Base-by-base conservation (phyloP, 2,888 invertebrate species). In the Tanytarsus gracilentus region DNA sequence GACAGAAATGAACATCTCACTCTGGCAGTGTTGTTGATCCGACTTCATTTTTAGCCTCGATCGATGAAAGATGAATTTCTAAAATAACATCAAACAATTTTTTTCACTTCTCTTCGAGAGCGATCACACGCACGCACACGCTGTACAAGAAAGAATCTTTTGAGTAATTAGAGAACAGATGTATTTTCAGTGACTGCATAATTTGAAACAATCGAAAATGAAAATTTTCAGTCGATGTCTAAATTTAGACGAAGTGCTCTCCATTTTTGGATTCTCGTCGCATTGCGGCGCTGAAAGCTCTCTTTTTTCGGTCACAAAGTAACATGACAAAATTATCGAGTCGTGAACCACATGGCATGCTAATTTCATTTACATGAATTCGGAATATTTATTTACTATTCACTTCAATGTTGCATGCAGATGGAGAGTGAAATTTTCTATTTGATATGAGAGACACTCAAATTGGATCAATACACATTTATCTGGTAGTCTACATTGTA, bases 41-140 rank as follows among this genome's bases (percentile, higher is more conserved):
- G n/a, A n/a, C n/a, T 44, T 44, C 44, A 44, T 23, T 44, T 44
- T 44, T 18, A 23, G 11, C n/a, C n/a, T 23, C 44, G 23, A 44
- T 52, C 36, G 55, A 56, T 56, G 55, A 56, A 36, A 56, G 55
- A 56, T 21, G 53, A 53, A 36, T 44, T 56, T 40, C 40, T 56
- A 26, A 26, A 49, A 2, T 3, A 33, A 5, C 33, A 44, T 44
- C 16, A 44, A 44, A 21, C 21, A 44, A n/a, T n/a, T n/a, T 44
- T 44, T 44, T n/a, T 44, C 21, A 56, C 26, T 39, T 56, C 55
- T 40, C 55, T 18, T 48, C n/a, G 21, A 52, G 30, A 29, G 18
- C 21, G 39, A 36, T 40, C 55, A 56, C 55, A 56, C 55, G 40
- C 55, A 39, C 44, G 44, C 44, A 23, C 44, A 18, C 40, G 23